Evolutionary conservation across 2,113 vertebrate species (phyloP).

Genomic region (Ascaphus truei): DNA sequence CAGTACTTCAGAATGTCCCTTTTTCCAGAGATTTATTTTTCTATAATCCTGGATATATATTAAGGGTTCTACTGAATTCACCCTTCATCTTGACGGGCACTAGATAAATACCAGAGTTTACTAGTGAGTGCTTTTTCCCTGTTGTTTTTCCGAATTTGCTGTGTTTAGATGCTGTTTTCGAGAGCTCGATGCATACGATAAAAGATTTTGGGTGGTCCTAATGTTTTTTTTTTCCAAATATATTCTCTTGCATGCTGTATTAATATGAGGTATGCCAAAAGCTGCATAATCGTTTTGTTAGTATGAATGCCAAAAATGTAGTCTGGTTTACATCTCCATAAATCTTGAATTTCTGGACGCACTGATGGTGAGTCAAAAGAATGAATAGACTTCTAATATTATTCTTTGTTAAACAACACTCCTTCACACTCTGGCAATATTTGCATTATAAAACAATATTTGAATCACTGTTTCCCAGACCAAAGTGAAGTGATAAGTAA

Average conservation of each 20-base stretch:
- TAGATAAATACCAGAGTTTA: too few species aligned
- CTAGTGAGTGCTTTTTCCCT: too few species aligned
- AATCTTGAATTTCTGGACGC: neutral
- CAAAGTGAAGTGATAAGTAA: slow-evolving; percentile 5
- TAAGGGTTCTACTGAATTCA: too few species aligned
- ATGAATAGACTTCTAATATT: neutral
- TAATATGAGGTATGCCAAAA: neutral
- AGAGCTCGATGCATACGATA: too few species aligned
- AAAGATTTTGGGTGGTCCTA: neutral
- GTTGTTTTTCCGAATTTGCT: too few species aligned
- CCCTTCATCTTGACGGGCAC: too few species aligned
- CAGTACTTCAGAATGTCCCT: too few species aligned
- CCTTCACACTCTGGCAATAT: slow-evolving; percentile 11
- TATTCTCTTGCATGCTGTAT: neutral
- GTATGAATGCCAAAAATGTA: neutral
- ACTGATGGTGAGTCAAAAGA: neutral
- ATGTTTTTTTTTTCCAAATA: neutral
- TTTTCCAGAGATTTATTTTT: too few species aligned
- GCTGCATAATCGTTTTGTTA: neutral
- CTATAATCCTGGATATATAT: too few species aligned
- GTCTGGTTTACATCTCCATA: slow-evolving; percentile 6
- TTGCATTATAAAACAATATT: slow-evolving; percentile 17
- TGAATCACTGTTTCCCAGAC: neutral
- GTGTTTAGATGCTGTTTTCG: too few species aligned
- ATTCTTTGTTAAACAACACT: slow-evolving; percentile 17